These are phyloP conservation scores for Parus major DNA, from an alignment of 2,113 vertebrate genomes.

Conservation along the genomic window DNA sequence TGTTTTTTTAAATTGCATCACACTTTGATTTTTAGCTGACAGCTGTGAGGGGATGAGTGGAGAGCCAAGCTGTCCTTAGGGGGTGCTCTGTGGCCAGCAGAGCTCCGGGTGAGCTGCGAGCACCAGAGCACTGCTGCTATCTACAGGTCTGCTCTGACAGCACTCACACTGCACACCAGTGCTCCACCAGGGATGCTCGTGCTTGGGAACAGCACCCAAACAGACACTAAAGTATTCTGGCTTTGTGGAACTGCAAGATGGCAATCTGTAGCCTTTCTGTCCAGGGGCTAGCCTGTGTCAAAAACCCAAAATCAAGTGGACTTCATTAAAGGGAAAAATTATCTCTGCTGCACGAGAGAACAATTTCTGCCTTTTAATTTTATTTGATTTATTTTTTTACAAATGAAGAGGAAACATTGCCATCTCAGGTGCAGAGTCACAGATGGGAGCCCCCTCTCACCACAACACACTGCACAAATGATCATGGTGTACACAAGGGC, in stretches of 20 bases:
- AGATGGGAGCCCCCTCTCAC: not conserved
- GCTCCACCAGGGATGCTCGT: rapidly evolving
- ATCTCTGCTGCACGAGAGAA: rapidly evolving
- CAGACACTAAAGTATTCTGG: not conserved
- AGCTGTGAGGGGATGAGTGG: not conserved
- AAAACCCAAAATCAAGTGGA: rapidly evolving
- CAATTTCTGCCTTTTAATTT: not conserved
- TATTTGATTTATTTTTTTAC: not conserved
- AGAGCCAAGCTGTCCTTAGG: not conserved
- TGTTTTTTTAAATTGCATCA: not conserved
- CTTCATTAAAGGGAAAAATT: not conserved
- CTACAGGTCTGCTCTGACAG: slow-evolving; percentile 22
- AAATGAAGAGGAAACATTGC: not conserved
- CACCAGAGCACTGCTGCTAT: slow-evolving; percentile 24
- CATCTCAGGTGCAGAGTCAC: not conserved
- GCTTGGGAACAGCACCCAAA: not conserved
- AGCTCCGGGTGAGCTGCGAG: rapidly evolving
- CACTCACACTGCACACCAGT: not conserved
- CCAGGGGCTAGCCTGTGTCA: not conserved
- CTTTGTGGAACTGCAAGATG: not conserved
- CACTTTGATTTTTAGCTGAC: not conserved
- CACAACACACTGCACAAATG: not conserved
- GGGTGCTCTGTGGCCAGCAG: not conserved
- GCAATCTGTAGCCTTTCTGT: not conserved
- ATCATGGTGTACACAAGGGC: rapidly evolving